Evolutionary conservation across 2,797 vertebrate species (phyloP).

Genomic region (Sylvilagus floridanus): DNA sequence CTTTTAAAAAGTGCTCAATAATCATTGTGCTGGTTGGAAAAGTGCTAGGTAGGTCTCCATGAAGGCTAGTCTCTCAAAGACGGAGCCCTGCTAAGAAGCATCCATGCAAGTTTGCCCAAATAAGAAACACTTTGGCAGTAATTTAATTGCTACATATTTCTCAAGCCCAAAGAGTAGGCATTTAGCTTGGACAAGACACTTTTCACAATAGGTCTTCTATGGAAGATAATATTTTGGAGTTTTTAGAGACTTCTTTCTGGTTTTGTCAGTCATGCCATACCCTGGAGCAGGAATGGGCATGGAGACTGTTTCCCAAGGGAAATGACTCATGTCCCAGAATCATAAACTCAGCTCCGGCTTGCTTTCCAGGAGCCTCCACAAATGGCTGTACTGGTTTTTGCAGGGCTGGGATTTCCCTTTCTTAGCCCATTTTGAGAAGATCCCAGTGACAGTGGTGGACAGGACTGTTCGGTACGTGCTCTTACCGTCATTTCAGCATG

Average conservation of each 20-base stretch:
- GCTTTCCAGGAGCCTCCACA: background rate
- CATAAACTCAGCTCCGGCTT: background rate
- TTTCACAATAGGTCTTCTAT: conserved; percentile 55
- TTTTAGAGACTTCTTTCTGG: background rate
- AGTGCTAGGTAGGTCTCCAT: background rate
- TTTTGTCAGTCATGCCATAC: background rate
- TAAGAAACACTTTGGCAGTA: background rate
- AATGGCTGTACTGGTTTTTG: background rate
- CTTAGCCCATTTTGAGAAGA: background rate
- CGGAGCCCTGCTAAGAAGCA: background rate
- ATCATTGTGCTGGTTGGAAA: conserved; percentile 52
- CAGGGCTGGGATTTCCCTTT: background rate
- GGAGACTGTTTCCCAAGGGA: background rate
- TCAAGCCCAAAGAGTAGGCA: background rate
- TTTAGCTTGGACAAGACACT: background rate
- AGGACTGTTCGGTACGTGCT: background rate
- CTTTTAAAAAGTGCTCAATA: conserved; percentile 28
- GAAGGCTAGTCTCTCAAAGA: conserved; percentile 15
- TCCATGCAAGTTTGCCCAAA: conserved; percentile 54
- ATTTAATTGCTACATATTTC: conserved; percentile 59
- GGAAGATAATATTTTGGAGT: background rate
- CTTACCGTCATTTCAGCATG: background rate
- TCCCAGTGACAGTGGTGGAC: background rate
- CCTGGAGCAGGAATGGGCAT: background rate
- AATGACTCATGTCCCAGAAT: background rate